Evolutionary conservation across 2,888 invertebrate species (phyloP), one percentile per base, ranked within the genome.

Genomic region (Meghimatium bilineatum): DNA sequence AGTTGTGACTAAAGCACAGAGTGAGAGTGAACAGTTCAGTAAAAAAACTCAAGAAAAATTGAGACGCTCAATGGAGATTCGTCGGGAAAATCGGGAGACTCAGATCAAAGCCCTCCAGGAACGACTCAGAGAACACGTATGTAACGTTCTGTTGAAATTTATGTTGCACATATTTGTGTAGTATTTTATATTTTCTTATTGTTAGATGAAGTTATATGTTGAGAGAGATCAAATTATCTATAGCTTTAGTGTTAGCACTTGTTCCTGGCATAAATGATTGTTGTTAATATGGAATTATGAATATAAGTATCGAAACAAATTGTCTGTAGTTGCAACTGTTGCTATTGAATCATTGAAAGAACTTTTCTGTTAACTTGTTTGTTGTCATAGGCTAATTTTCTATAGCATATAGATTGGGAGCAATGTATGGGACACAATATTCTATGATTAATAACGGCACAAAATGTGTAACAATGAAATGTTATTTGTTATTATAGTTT

Each of bases 31-130:
- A 92, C 96, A 95, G 92, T 98, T 98, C 94, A 97, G 97, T 88
- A 95, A 95, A 89, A 95, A 96, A 92, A 97, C 98, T 85, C 96
- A 97, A 94, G 97, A 97, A 94, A 97, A 97, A 87, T 95, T 98
- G 87, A 97, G 97, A 92, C 96, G 96, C 88, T 98, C 98, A 95
- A 97, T 98, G 97, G 97, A 97, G 93, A 96, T 96, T 85, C 96
- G 96, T 90, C 96, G 96, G 92, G 98, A 97, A 94, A 98, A 98
- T 92, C 96, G 98, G 89, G 98, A 98, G 94, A 96, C 97, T 72
- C 97, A 97, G 94, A 97, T 98, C 93, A 96, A 96, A 92, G 97
- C 97, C 93, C 95, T 98, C 92, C 97, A 97, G 94, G 96, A 96
- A 87, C 96, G 98, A 93, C 95, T 92, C 44, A 84, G 91, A 75